phyloP scores from a whole-genome alignment of 2,113 vertebrate species.

The Corynorhinus townsendii region DNA sequence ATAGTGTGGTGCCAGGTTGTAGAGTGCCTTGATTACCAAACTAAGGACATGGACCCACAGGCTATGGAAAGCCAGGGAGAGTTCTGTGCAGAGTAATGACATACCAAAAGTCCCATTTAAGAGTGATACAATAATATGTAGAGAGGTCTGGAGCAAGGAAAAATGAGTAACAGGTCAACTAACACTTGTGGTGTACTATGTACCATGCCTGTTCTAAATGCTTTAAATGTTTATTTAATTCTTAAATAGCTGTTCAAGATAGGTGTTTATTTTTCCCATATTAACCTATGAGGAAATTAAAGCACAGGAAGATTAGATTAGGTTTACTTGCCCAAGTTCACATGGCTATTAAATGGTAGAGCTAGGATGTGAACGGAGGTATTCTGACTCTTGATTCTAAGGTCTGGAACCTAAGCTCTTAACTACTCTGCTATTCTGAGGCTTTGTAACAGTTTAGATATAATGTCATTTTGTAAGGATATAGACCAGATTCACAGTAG shows the following conservation, averaged over 20 bases:
- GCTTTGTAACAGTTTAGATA: constrained; percentile 6
- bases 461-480: constrained; percentile 28
- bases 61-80: background rate
- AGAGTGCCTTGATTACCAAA: background rate
- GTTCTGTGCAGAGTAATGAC: background rate
- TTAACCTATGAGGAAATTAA: constrained; percentile 1
- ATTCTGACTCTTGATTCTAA: constrained; percentile 3
- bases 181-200: background rate
- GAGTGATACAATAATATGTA: background rate
- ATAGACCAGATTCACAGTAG: background rate
- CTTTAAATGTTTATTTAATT: constrained; percentile 45
- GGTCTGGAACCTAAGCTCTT: background rate
- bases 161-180: background rate
- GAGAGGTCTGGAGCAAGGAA: background rate
- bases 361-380: background rate
- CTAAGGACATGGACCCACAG: background rate
- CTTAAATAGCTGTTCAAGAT: constrained; percentile 24
- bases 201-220: background rate
- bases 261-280: background rate
- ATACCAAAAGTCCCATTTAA: background rate
- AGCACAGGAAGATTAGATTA: background rate
- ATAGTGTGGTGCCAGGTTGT: background rate
- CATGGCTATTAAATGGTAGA: constrained; percentile 11
- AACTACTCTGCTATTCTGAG: background rate
- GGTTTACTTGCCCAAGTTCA: background rate